Percentiles rank a stretch among this genome's conserved stretches.
Conservation (phyloP, 1,140 invertebrate genomes). For the Drosophila neocordata region DNA sequence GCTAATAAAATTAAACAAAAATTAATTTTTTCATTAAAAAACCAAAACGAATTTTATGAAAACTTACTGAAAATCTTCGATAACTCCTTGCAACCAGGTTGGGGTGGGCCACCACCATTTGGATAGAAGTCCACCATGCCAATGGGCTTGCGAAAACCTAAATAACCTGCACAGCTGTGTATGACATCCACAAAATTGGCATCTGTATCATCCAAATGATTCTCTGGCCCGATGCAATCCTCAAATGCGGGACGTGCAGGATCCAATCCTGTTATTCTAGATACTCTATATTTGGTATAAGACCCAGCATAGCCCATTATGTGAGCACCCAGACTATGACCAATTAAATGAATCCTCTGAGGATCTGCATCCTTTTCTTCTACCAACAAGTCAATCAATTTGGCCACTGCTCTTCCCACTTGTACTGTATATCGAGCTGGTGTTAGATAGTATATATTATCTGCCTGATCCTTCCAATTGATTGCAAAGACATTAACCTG, state of each 20-base stretch:
- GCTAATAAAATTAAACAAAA: slow-evolving; percentile 83
- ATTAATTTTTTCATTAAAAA: not conserved
- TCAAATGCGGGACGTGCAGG: slow-evolving; percentile 90
- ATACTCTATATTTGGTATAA: slow-evolving; percentile 84
- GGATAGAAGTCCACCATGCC: slow-evolving; percentile 93
- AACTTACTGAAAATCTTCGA: slow-evolving; percentile 84
- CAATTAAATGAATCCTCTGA: slow-evolving; percentile 86
- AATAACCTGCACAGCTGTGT: slow-evolving; percentile 87
- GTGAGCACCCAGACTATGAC: slow-evolving; percentile 95
- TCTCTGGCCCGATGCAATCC: slow-evolving; percentile 83
- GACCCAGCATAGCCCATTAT: slow-evolving; percentile 92
- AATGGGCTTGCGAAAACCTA: slow-evolving; percentile 85
- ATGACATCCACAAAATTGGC: slow-evolving; percentile 91
- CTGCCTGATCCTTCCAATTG: slow-evolving; percentile 87
- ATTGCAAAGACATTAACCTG: slow-evolving; percentile 88
- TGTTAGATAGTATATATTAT: slow-evolving; percentile 87
- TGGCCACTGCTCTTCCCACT: slow-evolving; percentile 86
- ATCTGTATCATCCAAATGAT: slow-evolving; percentile 86
- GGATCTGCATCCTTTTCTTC: slow-evolving; percentile 83
- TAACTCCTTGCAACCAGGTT: slow-evolving; percentile 89
- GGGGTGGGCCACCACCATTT: slow-evolving; percentile 88
- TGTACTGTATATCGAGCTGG: slow-evolving; percentile 86
- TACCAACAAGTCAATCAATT: slow-evolving; percentile 85
- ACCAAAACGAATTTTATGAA: not conserved
- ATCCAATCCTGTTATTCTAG: slow-evolving; percentile 88